Evolutionary conservation across 2,797 vertebrate genomes (phyloP), one percentile per base, ranked within the genome.

Genomic region (Sebastes kiyomatsui): DNA sequence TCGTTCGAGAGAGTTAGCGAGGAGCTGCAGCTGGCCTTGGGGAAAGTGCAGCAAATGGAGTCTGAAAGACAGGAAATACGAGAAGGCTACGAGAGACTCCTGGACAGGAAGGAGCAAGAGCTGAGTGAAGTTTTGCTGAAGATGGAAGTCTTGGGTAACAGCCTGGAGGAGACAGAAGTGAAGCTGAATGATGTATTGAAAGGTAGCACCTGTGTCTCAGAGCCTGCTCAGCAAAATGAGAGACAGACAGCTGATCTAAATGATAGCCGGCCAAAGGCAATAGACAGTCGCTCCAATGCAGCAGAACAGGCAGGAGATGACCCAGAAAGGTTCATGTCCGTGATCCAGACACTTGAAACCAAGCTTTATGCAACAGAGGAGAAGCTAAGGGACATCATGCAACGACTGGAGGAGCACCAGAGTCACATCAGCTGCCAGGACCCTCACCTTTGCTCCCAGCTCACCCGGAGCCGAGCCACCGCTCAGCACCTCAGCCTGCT

Each of bases 291-390:
- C 4, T 77, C 90, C 0, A 93, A 96, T 84, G 94, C 9, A 1
- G 28, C 93, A 4, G 59, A 76, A 32, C 33, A 2, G 85, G 93
- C 87, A 5, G 85, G 87, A 4, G 94, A 94, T 0, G 96, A 97
- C 70, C 87, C 96, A 0, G 97, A 97, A 35, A 95, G 89, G 33
- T 97, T 97, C 18, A 94, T 97, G 72, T 96, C 97, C 4, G 95
- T 97, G 74, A 98, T 99, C 83, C 96, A 97, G 78, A 94, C 96
- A 9, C 93, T 99, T 55, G 97, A 99, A 93, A 96, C 94, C 28
- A 99, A 99, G 72, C 96, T 99, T 23, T 97, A 96, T 0, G 91
- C 96, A 69, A 98, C 97, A 0, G 98, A 99, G 84, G 97, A 97
- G 52, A 98, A 97, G 74, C 96, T 99, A 16, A 96, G 96, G 82